phyloP scores from a whole-genome alignment of 2,888 invertebrate genomes.

The Stenodera caucasica region DNA sequence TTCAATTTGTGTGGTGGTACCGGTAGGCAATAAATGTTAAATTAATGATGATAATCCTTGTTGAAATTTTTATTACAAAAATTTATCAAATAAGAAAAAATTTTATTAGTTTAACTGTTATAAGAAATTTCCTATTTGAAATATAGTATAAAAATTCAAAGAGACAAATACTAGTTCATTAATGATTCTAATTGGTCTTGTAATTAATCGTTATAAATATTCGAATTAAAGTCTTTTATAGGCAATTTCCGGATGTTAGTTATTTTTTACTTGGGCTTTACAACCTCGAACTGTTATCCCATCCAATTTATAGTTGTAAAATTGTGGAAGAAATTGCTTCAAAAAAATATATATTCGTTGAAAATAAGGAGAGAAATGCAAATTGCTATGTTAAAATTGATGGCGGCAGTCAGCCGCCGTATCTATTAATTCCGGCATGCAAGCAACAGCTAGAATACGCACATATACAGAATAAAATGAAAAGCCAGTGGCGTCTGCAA shows the following conservation, averaged over 20 bases:
- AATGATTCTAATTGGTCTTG: too few relatives aligned
- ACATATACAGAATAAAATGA: background rate
- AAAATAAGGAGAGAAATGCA: background rate
- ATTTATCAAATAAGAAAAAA: background rate
- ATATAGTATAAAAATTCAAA: too few relatives aligned
- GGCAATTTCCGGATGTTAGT: too few relatives aligned
- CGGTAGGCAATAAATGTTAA: constrained; percentile 11
- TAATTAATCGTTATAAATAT: too few relatives aligned
- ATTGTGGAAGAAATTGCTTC: background rate
- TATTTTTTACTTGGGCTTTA: too few relatives aligned
- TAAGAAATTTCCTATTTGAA: too few relatives aligned
- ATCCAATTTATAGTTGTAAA: background rate
- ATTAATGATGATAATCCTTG: background rate
- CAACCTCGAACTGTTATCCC: background rate
- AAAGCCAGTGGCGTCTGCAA: background rate
- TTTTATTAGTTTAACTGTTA: too few relatives aligned
- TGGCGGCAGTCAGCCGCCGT: constrained; percentile 3
- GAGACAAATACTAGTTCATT: too few relatives aligned
- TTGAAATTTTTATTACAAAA: too few relatives aligned
- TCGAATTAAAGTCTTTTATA: too few relatives aligned
- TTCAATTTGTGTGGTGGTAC: constrained; percentile 22
- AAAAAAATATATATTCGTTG: background rate
- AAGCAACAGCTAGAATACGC: background rate
- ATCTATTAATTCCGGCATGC: constrained; percentile 1
- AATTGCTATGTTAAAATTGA: background rate